Percentiles rank a stretch among this genome's conserved stretches.
Conservation (phyloP, 2,113 vertebrate species). For the Clarias magur region DNA sequence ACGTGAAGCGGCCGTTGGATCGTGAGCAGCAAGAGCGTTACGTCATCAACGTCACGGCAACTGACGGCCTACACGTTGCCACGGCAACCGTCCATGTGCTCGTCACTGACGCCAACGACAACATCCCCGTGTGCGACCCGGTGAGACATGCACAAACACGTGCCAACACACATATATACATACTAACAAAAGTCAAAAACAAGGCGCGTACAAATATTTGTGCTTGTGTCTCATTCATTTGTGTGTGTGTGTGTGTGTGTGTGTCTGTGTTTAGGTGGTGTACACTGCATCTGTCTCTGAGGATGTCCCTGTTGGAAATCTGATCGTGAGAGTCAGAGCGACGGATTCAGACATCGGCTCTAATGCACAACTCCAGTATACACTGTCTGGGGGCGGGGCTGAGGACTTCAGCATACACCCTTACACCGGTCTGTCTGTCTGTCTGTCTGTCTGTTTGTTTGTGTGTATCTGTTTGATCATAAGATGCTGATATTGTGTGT, state of each 20-base stretch:
- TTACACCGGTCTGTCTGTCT: conserved; percentile 75
- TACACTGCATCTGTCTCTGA: conserved; percentile 83
- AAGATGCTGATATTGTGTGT: neutral
- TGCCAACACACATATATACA: neutral
- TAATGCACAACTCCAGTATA: conserved; percentile 86
- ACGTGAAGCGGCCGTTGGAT: conserved; percentile 89
- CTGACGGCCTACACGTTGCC: conserved; percentile 91
- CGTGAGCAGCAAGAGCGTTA: conserved; percentile 88
- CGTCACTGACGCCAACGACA: conserved; percentile 91
- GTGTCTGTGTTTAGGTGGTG: conserved; percentile 71
- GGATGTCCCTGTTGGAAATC: conserved; percentile 82
- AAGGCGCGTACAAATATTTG: neutral
- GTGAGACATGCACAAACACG: conserved; percentile 61
- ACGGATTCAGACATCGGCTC: conserved; percentile 86
- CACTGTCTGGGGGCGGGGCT: conserved; percentile 83
- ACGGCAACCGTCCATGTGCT: conserved; percentile 85
- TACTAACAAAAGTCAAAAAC: neutral
- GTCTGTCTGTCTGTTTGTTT: neutral
- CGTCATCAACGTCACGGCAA: conserved; percentile 90
- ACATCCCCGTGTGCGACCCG: conserved; percentile 89
- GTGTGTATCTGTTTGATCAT: neutral
- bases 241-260: conserved; percentile 29
- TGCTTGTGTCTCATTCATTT: neutral
- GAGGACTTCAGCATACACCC: conserved; percentile 88
- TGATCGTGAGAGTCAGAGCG: conserved; percentile 83